Evolutionary conservation across 2,113 vertebrate genomes (phyloP).

Genomic region (Alces alces): DNA sequence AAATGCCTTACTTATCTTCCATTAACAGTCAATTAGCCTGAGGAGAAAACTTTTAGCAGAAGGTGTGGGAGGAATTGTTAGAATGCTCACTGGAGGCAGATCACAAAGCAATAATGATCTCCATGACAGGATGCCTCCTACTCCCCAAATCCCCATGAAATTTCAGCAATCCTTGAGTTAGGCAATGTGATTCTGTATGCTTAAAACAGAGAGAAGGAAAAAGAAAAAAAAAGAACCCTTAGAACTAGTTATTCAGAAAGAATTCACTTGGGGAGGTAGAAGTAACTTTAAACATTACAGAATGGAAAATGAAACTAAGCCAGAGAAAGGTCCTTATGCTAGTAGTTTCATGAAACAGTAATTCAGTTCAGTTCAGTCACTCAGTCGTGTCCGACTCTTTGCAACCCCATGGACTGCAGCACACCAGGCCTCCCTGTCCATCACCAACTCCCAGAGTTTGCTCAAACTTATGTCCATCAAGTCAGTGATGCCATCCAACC

Average conservation of each 20-base stretch:
- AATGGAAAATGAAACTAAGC: not conserved
- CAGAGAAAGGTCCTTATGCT: not conserved
- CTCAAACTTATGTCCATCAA: not conserved
- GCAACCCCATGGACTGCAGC: not conserved
- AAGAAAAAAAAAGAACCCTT: not conserved
- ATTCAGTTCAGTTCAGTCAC: not conserved
- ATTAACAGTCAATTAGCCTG: slow-evolving; percentile 53
- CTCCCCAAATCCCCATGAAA: slow-evolving; percentile 43
- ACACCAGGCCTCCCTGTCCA: not conserved
- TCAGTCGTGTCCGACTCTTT: not conserved
- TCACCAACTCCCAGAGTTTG: not conserved
- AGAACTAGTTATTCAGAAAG: not conserved
- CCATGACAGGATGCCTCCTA: not conserved
- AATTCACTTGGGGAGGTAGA: not conserved
- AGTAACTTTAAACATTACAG: not conserved
- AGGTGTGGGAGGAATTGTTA: slow-evolving; percentile 39
- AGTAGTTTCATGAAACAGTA: not conserved
- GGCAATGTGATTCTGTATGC: not conserved
- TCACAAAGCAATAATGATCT: slow-evolving; percentile 46
- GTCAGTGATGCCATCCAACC: not conserved
- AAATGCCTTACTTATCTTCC: slow-evolving; percentile 42
- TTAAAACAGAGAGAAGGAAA: slow-evolving; percentile 9
- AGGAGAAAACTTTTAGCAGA: slow-evolving; percentile 46
- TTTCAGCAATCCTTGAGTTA: not conserved
- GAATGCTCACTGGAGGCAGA: not conserved